Percentiles rank a stretch among this genome's conserved stretches.
phyloP scores from a whole-genome alignment of 1,140 invertebrate genomes.

The Aplysia californica region DNA sequence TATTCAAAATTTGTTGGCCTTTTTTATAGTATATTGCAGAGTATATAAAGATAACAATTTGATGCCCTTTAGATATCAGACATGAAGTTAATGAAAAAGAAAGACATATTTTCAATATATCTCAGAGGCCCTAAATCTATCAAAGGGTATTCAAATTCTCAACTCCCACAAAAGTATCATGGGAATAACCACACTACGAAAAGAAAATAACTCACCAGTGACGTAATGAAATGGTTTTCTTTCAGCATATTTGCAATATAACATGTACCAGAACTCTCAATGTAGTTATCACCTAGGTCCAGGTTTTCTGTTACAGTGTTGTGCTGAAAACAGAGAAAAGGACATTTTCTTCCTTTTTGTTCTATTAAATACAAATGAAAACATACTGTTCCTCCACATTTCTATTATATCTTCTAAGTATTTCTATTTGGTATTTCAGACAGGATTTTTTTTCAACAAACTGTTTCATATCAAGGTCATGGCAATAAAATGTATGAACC shows the following conservation, averaged over 20 bases:
- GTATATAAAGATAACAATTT: neutral
- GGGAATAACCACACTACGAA: neutral
- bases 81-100: neutral
- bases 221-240: slow-evolving; percentile 55
- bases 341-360: neutral
- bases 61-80: neutral
- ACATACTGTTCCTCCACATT: no score
- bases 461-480: neutral
- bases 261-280: slow-evolving; percentile 44
- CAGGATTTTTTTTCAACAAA: no score
- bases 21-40: neutral
- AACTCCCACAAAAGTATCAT: no score
- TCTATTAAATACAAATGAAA: neutral
- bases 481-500: neutral
- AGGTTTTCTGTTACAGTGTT: slow-evolving; percentile 57
- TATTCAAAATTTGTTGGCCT: no score
- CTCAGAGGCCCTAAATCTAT: no score
- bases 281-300: slow-evolving; percentile 55
- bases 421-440: no score
- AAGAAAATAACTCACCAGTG: slow-evolving; percentile 39
- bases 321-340: slow-evolving; percentile 37
- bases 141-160: neutral
- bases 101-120: neutral
- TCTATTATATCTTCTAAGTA: no score
- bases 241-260: slow-evolving; percentile 50